Evolutionary conservation across 2,888 invertebrate species (phyloP), one percentile per base, ranked within the genome.

Genomic region (Drosophila crucigera): DNA sequence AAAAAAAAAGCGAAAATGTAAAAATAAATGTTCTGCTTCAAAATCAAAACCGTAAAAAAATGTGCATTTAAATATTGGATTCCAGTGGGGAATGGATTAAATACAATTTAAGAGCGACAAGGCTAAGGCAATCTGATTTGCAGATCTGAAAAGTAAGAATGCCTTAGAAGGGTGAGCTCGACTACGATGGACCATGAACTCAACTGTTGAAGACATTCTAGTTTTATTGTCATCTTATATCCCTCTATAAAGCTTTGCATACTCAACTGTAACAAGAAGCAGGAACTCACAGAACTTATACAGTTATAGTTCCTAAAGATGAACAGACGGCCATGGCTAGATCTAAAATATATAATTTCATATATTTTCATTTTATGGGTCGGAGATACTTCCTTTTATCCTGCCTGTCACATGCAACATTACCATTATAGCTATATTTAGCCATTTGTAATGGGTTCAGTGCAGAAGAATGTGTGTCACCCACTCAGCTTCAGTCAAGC

Each of bases 11-110:
- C 76, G 55, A 76, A 81, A 76, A 78, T 79, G 80, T 80, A 81
- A 81, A 78, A 81, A 81, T 81, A 81, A 81, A 81, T 81, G 80
- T 80, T 80, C 80, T 81, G 80, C 80, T 81, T 81, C 81, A 76
- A 81, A 81, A 75, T 81, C 78, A 78, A 79, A 79, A 78, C 53
- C 63, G 69, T 75, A 60, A n/a, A 31, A 22, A 66, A 78, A 68
- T 72, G 65, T 72, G 71, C 19, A 33, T 78, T 78, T 11, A 33
- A 53, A 53, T 43, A 4, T 7, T 39, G 65, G 43, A 14, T n/a
- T 14, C 9, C 1, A 11, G 31, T 35, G n/a, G 4, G 47, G 16
- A 47, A 47, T 25, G 14, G 25, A 14, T 10, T 22, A 22, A 22
- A 7, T 11, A 22, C 22, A 14, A 14, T 22, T 47, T 14, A 7